Conservation (phyloP, 2,888 invertebrate species). For the Lumbricus terrestris region DNA sequence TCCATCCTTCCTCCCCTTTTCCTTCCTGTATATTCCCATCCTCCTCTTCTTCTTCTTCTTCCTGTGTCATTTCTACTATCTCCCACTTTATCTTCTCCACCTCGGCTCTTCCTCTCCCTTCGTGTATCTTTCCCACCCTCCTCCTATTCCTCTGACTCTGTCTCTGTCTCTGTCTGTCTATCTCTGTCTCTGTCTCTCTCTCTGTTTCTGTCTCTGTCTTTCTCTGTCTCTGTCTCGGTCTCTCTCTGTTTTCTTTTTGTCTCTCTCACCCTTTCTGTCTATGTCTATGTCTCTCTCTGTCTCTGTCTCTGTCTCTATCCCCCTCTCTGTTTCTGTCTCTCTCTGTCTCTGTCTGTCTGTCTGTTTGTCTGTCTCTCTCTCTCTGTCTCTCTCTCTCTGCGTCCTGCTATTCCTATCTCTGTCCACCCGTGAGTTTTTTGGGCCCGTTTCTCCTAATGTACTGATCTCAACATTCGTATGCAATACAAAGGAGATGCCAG, state of each 20-base stretch:
- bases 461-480: too few species aligned
- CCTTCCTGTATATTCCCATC: too few species aligned
- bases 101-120: too few species aligned
- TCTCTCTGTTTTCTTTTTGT: background rate
- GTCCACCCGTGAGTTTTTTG: background rate
- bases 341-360: background rate
- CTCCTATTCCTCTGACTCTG: background rate
- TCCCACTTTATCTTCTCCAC: too few species aligned
- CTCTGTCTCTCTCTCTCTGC: background rate
- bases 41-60: too few species aligned
- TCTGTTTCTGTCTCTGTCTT: background rate
- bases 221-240: too few species aligned
- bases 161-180: background rate
- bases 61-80: too few species aligned
- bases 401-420: background rate
- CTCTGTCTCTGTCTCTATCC: background rate
- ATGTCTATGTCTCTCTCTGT: background rate
- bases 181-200: background rate
- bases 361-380: background rate
- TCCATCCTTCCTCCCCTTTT: too few species aligned
- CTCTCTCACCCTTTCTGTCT: background rate
- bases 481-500: too few species aligned
- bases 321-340: background rate
- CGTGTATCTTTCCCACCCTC: background rate
- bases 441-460: background rate